Conservation (phyloP, 2,888 invertebrate species). For the Pammene fasciana region DNA sequence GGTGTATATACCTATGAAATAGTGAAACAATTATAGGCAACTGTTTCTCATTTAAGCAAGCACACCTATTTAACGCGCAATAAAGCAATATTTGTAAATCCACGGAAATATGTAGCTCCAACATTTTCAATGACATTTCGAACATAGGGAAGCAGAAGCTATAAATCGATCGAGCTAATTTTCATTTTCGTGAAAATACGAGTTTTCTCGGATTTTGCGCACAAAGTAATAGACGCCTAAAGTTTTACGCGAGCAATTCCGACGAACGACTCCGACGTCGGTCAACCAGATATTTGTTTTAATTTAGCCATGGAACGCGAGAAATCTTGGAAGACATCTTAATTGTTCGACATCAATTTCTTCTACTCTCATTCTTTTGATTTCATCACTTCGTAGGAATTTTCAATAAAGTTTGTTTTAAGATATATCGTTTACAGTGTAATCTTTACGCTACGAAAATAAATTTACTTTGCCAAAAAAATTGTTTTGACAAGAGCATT, state of each 20-base stretch:
- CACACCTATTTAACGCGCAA: not conserved
- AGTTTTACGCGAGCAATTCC: not conserved
- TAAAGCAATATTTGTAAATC: not conserved
- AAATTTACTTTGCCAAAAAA: not conserved
- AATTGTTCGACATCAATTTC: slow-evolving; percentile 11
- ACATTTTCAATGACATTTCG: not conserved
- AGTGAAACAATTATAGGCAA: slow-evolving; percentile 8
- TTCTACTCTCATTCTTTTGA: slow-evolving; percentile 23
- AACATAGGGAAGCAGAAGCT: not conserved
- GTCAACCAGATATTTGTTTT: slow-evolving; percentile 4
- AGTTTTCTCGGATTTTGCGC: not conserved
- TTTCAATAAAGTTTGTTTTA: slow-evolving; percentile 30
- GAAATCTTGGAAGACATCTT: slow-evolving; percentile 1
- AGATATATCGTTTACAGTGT: slow-evolving; percentile 24
- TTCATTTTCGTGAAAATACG: not conserved
- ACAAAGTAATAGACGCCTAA: not conserved
- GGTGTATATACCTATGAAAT: slow-evolving; percentile 6
- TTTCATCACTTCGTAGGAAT: slow-evolving; percentile 28
- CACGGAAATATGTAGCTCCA: not conserved
- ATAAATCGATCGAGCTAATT: not conserved
- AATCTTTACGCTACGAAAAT: slow-evolving; percentile 15
- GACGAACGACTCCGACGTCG: not conserved
- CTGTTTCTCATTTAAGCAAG: not conserved
- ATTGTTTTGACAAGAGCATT: not conserved
- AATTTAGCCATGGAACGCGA: not conserved